These are phyloP conservation scores for Pachyuromys duprasi DNA, from an alignment of 2,797 vertebrate species.

Conservation along the genomic window DNA sequence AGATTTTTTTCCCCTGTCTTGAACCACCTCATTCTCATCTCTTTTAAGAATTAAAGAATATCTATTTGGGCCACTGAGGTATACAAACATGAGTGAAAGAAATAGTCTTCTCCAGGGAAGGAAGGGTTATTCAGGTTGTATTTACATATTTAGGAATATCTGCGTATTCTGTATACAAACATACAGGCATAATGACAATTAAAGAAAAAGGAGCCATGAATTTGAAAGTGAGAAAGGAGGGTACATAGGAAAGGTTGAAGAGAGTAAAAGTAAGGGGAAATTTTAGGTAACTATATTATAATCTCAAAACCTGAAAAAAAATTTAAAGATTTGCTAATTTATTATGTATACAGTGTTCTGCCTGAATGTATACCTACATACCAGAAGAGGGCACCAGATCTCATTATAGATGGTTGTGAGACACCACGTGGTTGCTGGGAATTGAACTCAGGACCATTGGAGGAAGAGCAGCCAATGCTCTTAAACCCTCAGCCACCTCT, in stretches of 20 bases:
- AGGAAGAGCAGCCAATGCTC: no score
- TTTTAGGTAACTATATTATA: neutral
- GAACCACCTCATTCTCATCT: neutral
- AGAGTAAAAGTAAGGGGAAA: neutral
- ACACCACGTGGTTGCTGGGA: no score
- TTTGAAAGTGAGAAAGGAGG: neutral
- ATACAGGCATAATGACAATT: neutral
- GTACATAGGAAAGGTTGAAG: neutral
- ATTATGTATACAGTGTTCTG: no score
- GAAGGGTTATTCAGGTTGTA: neutral
- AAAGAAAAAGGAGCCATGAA: neutral
- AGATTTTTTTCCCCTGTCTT: neutral
- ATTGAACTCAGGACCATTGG: no score
- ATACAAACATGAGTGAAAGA: neutral
- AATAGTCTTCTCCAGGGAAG: neutral
- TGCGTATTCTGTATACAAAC: neutral
- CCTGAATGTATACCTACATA: no score
- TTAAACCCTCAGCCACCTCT: no score
- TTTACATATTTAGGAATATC: neutral
- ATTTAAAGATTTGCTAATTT: no score
- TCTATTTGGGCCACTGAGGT: neutral
- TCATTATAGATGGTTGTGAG: no score
- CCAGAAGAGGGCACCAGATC: no score
- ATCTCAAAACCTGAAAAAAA: neutral
- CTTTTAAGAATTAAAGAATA: conserved; percentile 2